Evolutionary conservation across 2,113 vertebrate genomes (phyloP).

Genomic region (Desmodus rotundus): DNA sequence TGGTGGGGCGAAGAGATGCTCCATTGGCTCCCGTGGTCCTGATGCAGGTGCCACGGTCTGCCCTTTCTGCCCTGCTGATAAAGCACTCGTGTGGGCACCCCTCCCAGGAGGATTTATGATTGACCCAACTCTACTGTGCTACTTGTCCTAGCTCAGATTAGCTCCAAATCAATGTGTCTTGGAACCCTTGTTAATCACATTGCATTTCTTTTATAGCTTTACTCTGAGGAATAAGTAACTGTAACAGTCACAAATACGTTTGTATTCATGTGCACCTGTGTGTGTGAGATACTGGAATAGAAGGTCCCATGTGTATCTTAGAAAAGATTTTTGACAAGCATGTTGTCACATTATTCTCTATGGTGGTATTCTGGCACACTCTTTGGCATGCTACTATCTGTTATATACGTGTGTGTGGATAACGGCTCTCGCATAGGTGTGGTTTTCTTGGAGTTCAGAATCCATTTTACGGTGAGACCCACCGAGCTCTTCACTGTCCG

Average conservation of each 20-base stretch:
- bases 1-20: conserved; percentile 5
- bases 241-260: neutral
- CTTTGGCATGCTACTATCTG: neutral
- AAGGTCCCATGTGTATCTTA: neutral
- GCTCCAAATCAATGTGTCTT: neutral
- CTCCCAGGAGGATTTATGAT: conserved; percentile 58
- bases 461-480: neutral
- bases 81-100: conserved; percentile 47
- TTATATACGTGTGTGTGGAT: too few relatives aligned
- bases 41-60: neutral
- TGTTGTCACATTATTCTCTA: neutral
- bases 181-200: neutral
- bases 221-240: neutral
- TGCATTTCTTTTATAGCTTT: neutral
- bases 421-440: neutral
- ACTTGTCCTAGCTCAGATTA: neutral
- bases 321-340: neutral
- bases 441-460: neutral
- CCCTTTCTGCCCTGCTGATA: conserved; percentile 42
- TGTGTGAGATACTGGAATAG: neutral
- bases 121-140: neutral
- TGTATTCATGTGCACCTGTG: neutral
- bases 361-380: neutral
- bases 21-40: neutral
- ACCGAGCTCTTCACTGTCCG: neutral